Percentiles rank a stretch among this genome's conserved stretches.
Conservation (phyloP, 2,113 vertebrate genomes). For the Hippoglossus stenolepis region DNA sequence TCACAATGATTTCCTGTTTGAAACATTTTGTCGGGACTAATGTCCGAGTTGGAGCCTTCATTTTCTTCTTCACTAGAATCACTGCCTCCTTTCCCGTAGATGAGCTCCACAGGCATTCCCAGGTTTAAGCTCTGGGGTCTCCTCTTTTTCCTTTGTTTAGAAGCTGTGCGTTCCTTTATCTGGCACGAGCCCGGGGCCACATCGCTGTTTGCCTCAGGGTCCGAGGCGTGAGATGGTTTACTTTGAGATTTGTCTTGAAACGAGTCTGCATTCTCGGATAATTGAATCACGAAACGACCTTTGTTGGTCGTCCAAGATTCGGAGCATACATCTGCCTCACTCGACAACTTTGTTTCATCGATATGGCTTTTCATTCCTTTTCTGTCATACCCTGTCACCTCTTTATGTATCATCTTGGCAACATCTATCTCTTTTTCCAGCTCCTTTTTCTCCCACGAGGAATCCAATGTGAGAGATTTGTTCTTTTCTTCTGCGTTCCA, state of each 20-base stretch:
- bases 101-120: constrained; percentile 73
- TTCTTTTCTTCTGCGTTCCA: constrained; percentile 78
- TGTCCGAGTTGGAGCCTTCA: constrained; percentile 70
- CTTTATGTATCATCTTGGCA: constrained; percentile 78
- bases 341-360: constrained; percentile 65
- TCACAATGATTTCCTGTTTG: constrained; percentile 53
- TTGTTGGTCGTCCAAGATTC: constrained; percentile 51
- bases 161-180: constrained; percentile 52
- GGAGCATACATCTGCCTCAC: constrained; percentile 51
- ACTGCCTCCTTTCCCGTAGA: constrained; percentile 67
- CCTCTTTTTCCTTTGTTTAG: constrained; percentile 73
- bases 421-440: constrained; percentile 71
- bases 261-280: constrained; percentile 58
- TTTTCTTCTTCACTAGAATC: constrained; percentile 73
- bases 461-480: constrained; percentile 68
- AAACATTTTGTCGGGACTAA: constrained; percentile 32
- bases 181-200: constrained; percentile 22
- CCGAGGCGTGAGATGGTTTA: constrained; percentile 47
- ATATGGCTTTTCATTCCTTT: constrained; percentile 78
- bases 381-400: constrained; percentile 75
- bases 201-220: constrained; percentile 45
- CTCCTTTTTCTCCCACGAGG: constrained; percentile 75
- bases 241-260: constrained; percentile 62
- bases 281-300: constrained; percentile 64
- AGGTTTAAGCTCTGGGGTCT: constrained; percentile 83